These are phyloP conservation scores for Thamnophis sirtalis DNA, from an alignment of 2,113 vertebrate species.

Conservation along the genomic window DNA sequence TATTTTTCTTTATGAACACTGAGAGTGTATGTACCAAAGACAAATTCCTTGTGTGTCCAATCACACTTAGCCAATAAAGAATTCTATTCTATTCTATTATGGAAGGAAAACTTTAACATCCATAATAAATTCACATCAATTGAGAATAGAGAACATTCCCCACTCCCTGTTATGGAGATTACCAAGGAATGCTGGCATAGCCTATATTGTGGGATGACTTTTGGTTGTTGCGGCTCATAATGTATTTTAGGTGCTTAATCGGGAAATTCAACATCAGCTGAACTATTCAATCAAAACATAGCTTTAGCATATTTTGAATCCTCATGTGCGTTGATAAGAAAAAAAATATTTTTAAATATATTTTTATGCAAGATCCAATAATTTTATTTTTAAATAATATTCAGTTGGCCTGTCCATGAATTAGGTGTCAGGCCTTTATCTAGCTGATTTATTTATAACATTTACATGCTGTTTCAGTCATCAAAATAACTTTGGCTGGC, in stretches of 20 bases:
- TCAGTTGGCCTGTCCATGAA: neutral
- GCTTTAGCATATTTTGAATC: neutral
- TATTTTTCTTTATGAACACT: too few species aligned
- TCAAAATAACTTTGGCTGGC: neutral
- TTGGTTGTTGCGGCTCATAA: neutral
- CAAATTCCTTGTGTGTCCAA: too few species aligned
- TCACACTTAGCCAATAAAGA: too few species aligned
- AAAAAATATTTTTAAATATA: neutral
- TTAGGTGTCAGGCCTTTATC: neutral
- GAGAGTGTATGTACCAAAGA: too few species aligned
- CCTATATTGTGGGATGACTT: neutral
- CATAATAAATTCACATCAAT: neutral
- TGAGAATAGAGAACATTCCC: neutral
- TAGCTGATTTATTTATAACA: neutral
- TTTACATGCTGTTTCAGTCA: neutral
- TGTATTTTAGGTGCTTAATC: neutral
- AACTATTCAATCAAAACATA: neutral
- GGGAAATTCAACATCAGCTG: neutral
- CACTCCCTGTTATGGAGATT: neutral
- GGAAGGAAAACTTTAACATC: neutral
- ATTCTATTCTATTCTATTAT: too few species aligned
- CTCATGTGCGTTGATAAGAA: neutral
- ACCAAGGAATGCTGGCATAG: neutral
- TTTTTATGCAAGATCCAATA: neutral
- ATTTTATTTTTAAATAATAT: neutral